Conservation (phyloP, 2,113 vertebrate species). For the Phrynosoma blainvillii region DNA sequence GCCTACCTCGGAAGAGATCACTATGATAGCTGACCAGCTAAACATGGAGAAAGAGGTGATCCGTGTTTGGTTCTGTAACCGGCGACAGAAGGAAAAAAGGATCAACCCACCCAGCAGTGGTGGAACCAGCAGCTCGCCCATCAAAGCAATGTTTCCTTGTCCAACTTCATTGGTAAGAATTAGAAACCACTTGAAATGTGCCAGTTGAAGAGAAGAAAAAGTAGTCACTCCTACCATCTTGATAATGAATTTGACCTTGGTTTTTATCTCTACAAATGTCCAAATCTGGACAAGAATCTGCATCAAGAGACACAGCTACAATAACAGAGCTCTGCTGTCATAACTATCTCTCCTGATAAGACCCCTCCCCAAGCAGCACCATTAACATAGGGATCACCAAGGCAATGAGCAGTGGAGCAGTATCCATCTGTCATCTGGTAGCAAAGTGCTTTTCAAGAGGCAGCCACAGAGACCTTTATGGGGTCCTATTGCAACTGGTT, state of each 20-base stretch:
- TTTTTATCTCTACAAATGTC: not conserved
- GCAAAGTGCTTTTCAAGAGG: too few species aligned
- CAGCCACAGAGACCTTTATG: too few species aligned
- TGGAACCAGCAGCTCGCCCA: conserved; percentile 87
- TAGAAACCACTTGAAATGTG: not conserved
- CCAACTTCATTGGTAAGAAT: conserved; percentile 90
- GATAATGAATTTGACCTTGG: not conserved
- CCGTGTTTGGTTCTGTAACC: conserved; percentile 99
- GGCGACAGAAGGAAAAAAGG: conserved; percentile 98
- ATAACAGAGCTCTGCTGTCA: too few species aligned
- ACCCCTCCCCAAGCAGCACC: too few species aligned
- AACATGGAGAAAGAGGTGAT: conserved; percentile 99
- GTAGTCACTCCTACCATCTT: not conserved
- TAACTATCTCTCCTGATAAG: too few species aligned
- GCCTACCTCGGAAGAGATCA: conserved; percentile 99
- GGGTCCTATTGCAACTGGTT: too few species aligned
- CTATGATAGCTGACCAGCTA: conserved; percentile 99
- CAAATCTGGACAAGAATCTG: not conserved
- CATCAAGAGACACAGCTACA: not conserved
- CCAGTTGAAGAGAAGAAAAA: not conserved
- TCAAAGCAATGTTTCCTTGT: conserved; percentile 95
- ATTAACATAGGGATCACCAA: too few species aligned
- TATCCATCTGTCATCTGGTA: too few species aligned
- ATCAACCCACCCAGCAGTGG: conserved; percentile 97
- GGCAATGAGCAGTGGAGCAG: too few species aligned